Percentiles rank a stretch among this genome's conserved stretches.
Conservation (phyloP, 2,113 vertebrate genomes). For the Barbus barbus region DNA sequence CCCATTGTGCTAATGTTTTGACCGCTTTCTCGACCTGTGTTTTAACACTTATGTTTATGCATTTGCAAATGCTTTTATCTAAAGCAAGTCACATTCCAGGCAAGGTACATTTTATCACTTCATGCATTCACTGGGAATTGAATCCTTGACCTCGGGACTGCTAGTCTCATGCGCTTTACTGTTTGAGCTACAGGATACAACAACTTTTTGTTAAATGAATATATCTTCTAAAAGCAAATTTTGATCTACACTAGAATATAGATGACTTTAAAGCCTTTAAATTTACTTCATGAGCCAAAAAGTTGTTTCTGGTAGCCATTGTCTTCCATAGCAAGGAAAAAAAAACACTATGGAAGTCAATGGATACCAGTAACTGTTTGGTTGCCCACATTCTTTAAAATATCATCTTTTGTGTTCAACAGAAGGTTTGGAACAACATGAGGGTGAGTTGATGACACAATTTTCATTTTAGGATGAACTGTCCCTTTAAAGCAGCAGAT, state of each 20-base stretch:
- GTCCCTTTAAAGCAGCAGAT: too few relatives aligned
- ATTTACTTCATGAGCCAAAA: background rate
- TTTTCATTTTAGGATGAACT: too few relatives aligned
- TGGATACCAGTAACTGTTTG: too few relatives aligned
- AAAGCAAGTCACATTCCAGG: background rate
- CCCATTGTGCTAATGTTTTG: background rate
- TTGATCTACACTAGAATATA: too few relatives aligned
- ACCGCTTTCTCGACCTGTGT: background rate
- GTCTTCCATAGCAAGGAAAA: too few relatives aligned
- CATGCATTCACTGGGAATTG: background rate
- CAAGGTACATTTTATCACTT: background rate
- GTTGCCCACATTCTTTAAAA: too few relatives aligned
- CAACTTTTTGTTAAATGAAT: background rate
- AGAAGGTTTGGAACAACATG: too few relatives aligned
- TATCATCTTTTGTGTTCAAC: too few relatives aligned
- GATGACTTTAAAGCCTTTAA: too few relatives aligned
- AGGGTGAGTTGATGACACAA: too few relatives aligned
- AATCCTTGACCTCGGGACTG: background rate
- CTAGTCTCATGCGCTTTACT: background rate
- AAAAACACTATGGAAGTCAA: too few relatives aligned
- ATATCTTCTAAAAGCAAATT: background rate
- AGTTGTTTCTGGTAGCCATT: background rate
- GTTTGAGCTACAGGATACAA: too few relatives aligned
- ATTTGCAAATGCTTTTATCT: background rate
- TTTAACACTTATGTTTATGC: background rate